Percentiles rank a stretch among this genome's conserved stretches.
These are phyloP conservation scores for Hydropsyche betteni DNA, from an alignment of 2,888 invertebrate species.

Conservation along the genomic window DNA sequence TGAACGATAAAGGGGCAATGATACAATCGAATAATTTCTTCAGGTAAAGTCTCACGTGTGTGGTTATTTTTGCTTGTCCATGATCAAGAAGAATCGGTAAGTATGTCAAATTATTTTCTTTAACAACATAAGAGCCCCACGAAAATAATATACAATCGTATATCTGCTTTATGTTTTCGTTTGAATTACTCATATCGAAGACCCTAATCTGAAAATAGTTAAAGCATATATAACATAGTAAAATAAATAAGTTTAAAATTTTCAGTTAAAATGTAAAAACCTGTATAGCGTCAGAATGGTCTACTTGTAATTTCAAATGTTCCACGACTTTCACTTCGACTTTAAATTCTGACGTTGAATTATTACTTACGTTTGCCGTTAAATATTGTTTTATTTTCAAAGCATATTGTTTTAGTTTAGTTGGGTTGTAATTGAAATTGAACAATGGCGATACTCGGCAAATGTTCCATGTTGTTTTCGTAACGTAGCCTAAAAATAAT, in stretches of 20 bases:
- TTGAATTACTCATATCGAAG: slow-evolving; percentile 45
- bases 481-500: slow-evolving; percentile 41
- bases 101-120: slow-evolving; percentile 56
- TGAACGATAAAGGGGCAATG: slow-evolving; percentile 60
- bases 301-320: slow-evolving; percentile 59
- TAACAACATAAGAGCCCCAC: slow-evolving; percentile 57
- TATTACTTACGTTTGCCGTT: slow-evolving; percentile 56
- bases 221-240: neutral
- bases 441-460: slow-evolving; percentile 59
- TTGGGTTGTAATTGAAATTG: slow-evolving; percentile 57
- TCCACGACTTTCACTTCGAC: slow-evolving; percentile 58
- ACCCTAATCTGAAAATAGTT: slow-evolving; percentile 57
- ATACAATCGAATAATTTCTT: slow-evolving; percentile 63
- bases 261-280: slow-evolving; percentile 51
- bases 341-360: slow-evolving; percentile 56
- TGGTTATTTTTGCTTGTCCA: slow-evolving; percentile 59
- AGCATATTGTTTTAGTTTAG: slow-evolving; percentile 62
- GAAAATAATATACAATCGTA: slow-evolving; percentile 59
- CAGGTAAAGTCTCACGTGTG: slow-evolving; percentile 58
- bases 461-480: slow-evolving; percentile 40
- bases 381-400: slow-evolving; percentile 60
- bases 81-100: slow-evolving; percentile 63
- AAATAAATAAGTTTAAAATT: neutral
- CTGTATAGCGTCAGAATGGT: slow-evolving; percentile 59
- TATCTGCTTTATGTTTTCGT: slow-evolving; percentile 52